phyloP scores from a whole-genome alignment of 2,113 vertebrate species.

The Sylvilagus bachmani region DNA sequence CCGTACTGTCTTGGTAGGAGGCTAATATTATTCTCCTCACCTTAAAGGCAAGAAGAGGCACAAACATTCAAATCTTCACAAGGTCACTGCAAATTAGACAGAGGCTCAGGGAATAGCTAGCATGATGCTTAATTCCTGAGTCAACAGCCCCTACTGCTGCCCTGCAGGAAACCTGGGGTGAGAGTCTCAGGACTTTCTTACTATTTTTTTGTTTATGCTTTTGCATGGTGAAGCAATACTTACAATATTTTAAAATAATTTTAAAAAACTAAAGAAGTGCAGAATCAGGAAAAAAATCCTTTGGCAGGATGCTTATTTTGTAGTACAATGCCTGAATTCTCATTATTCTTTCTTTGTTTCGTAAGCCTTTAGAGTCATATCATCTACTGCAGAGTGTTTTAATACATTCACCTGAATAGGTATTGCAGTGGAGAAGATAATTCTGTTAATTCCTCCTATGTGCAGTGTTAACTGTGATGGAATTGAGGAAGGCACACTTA shows the following conservation, averaged over 20 bases:
- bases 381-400: not conserved
- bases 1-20: conserved; percentile 4
- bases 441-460: conserved; percentile 41
- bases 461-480: conserved; percentile 13
- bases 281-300: not conserved
- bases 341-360: conserved; percentile 48
- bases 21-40: conserved; percentile 28
- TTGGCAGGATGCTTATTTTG: not conserved
- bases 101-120: not conserved
- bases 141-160: fast-evolving
- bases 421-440: conserved; percentile 36
- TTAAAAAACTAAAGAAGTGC: conserved; percentile 11
- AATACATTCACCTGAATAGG: conserved; percentile 3
- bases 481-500: not conserved
- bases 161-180: not conserved
- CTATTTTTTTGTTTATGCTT: not conserved
- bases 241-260: conserved; percentile 3
- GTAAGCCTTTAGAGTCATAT: conserved; percentile 18
- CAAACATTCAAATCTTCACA: conserved; percentile 48
- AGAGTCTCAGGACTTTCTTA: not conserved
- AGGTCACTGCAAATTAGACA: conserved; percentile 68
- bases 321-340: not conserved
- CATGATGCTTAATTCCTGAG: not conserved
- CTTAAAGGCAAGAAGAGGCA: conserved; percentile 58
- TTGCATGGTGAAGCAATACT: conserved; percentile 30